Percentiles rank a stretch among this genome's conserved stretches.
These are phyloP conservation scores for Trisateles emortualis DNA, from an alignment of 2,888 invertebrate genomes.

Conservation along the genomic window DNA sequence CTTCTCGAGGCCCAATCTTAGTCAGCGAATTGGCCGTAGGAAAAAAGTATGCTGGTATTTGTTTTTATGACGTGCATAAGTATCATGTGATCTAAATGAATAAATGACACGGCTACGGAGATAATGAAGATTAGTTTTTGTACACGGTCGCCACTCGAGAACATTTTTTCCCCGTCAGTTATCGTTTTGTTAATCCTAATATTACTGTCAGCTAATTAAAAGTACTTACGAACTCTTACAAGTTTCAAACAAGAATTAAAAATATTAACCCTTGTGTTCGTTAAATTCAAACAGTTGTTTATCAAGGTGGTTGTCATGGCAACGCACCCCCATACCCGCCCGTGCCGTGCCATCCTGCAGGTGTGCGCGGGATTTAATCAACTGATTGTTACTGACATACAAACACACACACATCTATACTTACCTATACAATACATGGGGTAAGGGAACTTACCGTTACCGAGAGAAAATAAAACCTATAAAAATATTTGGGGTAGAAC, in stretches of 20 bases:
- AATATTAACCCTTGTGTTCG: constrained; percentile 46
- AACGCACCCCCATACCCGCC: constrained; percentile 57
- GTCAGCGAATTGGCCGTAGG: too few species aligned
- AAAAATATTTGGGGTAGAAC: constrained; percentile 34
- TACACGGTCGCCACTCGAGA: too few species aligned
- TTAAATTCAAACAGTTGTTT: constrained; percentile 70
- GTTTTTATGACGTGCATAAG: too few species aligned
- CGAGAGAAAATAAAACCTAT: constrained; percentile 28
- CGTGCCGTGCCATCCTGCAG: constrained; percentile 66
- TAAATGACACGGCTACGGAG: too few species aligned
- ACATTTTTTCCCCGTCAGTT: too few species aligned
- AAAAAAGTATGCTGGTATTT: too few species aligned
- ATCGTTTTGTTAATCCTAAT: too few species aligned
- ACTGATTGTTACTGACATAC: constrained; percentile 74
- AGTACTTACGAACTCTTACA: constrained; percentile 17
- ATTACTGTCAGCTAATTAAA: constrained; percentile 19
- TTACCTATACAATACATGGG: constrained; percentile 28
- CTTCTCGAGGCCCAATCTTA: too few species aligned
- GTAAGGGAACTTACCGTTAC: constrained; percentile 43
- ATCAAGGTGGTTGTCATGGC: constrained; percentile 67
- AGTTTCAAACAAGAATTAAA: constrained; percentile 16
- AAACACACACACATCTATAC: constrained; percentile 42
- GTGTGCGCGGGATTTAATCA: constrained; percentile 83
- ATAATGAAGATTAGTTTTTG: too few species aligned
- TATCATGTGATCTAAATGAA: too few species aligned